phyloP scores from a whole-genome alignment of 2,888 invertebrate genomes.

The Cenopis cana region DNA sequence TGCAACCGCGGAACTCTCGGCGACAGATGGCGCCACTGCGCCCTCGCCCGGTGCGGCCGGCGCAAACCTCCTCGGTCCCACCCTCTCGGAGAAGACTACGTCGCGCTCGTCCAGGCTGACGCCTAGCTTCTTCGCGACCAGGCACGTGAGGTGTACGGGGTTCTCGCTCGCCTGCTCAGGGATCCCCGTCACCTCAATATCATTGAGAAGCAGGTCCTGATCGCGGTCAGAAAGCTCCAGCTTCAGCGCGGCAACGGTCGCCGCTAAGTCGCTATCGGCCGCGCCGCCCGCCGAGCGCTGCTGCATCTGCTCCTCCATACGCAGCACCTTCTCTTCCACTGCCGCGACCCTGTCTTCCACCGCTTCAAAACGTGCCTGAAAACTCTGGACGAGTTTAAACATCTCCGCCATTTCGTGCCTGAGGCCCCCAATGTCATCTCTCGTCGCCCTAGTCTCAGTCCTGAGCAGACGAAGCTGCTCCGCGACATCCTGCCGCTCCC shows the following conservation, averaged over 20 bases:
- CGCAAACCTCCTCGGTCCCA: neutral
- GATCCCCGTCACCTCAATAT: neutral
- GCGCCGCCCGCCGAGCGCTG: neutral
- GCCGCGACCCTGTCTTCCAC: neutral
- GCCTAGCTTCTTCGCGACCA: neutral
- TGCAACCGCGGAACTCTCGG: neutral
- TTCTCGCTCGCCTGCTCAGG: neutral
- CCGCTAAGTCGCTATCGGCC: neutral
- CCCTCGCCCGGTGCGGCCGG: neutral
- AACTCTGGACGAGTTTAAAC: no score
- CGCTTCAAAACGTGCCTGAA: no score
- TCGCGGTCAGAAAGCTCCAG: no score
- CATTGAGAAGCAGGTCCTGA: conserved; percentile 2
- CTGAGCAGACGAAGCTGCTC: no score
- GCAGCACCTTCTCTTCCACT: neutral
- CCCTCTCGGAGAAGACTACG: neutral
- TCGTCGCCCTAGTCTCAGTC: no score
- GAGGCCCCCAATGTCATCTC: no score
- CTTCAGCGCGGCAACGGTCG: neutral
- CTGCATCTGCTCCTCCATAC: neutral
- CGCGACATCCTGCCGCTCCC: no score
- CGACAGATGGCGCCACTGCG: neutral
- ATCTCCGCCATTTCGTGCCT: no score
- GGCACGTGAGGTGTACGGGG: neutral
- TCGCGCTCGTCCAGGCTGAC: neutral